Percentiles rank a stretch among this genome's conserved stretches.
phyloP scores from a whole-genome alignment of 2,113 vertebrate species.

The Okapia johnstoni region DNA sequence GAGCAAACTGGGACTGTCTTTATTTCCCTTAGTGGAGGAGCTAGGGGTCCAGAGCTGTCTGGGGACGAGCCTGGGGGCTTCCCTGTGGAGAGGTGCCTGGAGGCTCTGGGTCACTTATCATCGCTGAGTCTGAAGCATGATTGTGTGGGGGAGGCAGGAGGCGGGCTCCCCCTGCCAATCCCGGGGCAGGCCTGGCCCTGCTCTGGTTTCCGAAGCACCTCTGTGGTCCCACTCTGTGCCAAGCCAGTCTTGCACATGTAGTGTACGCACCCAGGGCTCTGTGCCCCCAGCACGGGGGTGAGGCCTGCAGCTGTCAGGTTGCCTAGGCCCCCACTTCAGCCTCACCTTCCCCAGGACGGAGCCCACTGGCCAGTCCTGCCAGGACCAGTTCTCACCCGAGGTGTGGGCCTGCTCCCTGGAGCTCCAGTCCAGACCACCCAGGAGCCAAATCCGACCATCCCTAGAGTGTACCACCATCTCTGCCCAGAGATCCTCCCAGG shows the following conservation, averaged over 20 bases:
- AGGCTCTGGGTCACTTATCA: neutral
- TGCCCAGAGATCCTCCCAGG: neutral
- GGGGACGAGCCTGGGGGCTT: neutral
- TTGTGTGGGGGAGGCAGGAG: fast-evolving
- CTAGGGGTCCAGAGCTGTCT: too few relatives aligned
- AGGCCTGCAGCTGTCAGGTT: fast-evolving
- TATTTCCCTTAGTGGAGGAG: neutral
- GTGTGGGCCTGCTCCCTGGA: neutral
- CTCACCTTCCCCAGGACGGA: fast-evolving
- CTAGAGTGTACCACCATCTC: too few relatives aligned
- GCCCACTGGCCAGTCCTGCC: neutral
- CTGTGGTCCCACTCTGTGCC: fast-evolving
- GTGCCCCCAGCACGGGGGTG: fast-evolving
- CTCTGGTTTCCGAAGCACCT: neutral
- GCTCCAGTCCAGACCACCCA: fast-evolving
- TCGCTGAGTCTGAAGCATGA: fast-evolving
- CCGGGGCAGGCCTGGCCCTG: fast-evolving
- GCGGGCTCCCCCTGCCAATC: neutral
- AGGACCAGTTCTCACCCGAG: fast-evolving
- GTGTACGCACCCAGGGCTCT: fast-evolving
- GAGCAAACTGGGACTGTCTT: neutral
- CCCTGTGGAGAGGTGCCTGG: fast-evolving
- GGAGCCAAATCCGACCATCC: neutral
- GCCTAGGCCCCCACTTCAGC: fast-evolving
- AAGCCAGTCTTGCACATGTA: fast-evolving